Evolutionary conservation across 2,888 invertebrate genomes (phyloP).

Genomic region (Onthophagus sagittarius): DNA sequence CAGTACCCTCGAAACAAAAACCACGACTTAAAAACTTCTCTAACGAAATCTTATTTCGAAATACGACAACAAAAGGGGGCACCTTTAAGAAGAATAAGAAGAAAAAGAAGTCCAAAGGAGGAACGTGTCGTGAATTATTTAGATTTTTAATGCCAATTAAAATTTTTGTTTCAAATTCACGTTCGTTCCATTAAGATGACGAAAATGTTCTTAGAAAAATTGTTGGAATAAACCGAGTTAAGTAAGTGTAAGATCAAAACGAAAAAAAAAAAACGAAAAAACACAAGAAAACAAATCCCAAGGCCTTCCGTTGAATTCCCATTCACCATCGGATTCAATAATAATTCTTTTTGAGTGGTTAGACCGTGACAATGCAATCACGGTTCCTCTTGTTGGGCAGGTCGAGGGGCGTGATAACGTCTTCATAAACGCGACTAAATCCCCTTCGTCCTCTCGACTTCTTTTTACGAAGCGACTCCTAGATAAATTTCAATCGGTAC

Average conservation of each 20-base stretch:
- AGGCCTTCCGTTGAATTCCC: background rate
- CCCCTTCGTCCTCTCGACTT: background rate
- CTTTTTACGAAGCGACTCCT: background rate
- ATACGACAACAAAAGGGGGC: no score
- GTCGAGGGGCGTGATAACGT: background rate
- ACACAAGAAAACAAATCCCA: background rate
- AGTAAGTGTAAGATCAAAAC: no score
- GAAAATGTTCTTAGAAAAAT: background rate
- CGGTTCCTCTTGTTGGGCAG: background rate
- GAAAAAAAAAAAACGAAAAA: background rate
- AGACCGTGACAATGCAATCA: background rate
- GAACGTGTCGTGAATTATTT: background rate
- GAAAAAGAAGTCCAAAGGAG: background rate
- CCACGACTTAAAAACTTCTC: no score
- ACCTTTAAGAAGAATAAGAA: background rate
- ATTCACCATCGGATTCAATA: background rate
- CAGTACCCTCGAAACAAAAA: no score
- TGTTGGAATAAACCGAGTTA: no score
- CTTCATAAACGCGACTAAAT: background rate
- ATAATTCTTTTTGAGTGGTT: background rate
- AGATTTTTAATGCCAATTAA: background rate
- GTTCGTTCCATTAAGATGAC: background rate
- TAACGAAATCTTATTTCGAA: no score
- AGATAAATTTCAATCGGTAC: slow-evolving; percentile 27
- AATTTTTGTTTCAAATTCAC: background rate